These are phyloP conservation scores for Rousettus madagascariensis DNA, from an alignment of 2,797 vertebrate species.

Conservation along the genomic window DNA sequence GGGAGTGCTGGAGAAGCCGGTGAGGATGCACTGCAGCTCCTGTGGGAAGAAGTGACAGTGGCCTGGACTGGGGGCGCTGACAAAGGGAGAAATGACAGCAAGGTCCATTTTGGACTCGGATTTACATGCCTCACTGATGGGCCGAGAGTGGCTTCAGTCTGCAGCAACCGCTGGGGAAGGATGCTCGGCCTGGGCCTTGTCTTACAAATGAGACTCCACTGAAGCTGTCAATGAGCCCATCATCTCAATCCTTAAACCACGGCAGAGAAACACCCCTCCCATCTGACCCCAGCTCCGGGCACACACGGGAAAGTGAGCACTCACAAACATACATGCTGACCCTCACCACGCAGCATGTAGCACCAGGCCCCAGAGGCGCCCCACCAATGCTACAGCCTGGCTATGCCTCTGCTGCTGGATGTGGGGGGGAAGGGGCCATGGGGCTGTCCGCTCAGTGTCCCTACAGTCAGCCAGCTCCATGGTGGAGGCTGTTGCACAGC, in stretches of 20 bases:
- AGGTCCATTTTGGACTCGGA: not conserved
- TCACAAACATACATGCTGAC: not conserved
- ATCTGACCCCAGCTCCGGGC: not conserved
- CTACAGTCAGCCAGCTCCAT: not conserved
- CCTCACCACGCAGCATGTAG: not conserved
- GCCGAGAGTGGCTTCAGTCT: not conserved
- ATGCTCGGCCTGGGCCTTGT: no score
- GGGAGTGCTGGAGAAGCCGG: not conserved
- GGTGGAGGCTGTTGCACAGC: not conserved
- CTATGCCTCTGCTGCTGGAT: not conserved
- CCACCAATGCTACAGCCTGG: not conserved
- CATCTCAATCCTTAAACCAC: not conserved
- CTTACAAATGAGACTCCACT: not conserved
- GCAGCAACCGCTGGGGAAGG: not conserved
- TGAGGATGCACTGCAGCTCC: not conserved
- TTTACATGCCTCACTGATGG: not conserved
- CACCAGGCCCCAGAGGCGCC: not conserved
- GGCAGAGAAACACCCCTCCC: not conserved
- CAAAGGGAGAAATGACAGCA: not conserved
- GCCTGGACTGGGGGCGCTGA: not conserved
- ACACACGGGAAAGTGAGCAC: not conserved
- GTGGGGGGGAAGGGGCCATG: no score
- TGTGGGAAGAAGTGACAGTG: not conserved
- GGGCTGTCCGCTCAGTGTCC: no score
- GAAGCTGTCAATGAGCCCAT: not conserved